Conservation (phyloP, 2,888 invertebrate genomes). For the Alviniconcha strummeri region DNA sequence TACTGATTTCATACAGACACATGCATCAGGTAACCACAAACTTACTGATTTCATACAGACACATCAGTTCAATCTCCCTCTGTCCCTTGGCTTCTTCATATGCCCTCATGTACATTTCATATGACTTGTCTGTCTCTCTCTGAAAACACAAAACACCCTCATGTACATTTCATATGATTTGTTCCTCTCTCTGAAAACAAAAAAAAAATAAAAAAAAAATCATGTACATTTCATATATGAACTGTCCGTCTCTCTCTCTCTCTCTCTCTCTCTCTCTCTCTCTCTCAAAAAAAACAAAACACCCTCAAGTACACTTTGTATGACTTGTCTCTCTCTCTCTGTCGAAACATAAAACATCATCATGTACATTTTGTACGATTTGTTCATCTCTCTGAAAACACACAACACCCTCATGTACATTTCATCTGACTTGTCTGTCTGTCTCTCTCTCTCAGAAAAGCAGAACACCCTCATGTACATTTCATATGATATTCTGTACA, state of each 20-base stretch:
- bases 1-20: constrained; percentile 78
- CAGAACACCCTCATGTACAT: too few relatives aligned
- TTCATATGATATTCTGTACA: too few relatives aligned
- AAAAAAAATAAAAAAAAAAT: background rate
- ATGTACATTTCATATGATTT: background rate
- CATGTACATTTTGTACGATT: too few relatives aligned
- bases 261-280: too few relatives aligned
- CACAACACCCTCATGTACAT: too few relatives aligned
- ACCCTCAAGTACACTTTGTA: too few relatives aligned
- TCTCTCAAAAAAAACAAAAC: too few relatives aligned
- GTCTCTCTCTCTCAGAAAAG: too few relatives aligned
- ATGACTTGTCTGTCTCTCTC: constrained; percentile 79
- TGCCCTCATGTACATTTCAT: constrained; percentile 78
- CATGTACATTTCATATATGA: background rate
- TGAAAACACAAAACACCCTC: constrained; percentile 60
- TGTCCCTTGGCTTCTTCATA: constrained; percentile 78
- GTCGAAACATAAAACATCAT: too few relatives aligned
- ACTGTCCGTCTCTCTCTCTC: background rate
- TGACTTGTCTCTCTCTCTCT: too few relatives aligned
- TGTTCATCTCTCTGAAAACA: too few relatives aligned
- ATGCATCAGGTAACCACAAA: background rate
- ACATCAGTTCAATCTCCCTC: constrained; percentile 79
- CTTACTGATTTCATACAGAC: constrained; percentile 78
- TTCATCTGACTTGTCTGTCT: too few relatives aligned
- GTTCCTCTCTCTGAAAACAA: constrained; percentile 75